Conservation (phyloP, 2,888 invertebrate species). For the Epinotia demarniana region DNA sequence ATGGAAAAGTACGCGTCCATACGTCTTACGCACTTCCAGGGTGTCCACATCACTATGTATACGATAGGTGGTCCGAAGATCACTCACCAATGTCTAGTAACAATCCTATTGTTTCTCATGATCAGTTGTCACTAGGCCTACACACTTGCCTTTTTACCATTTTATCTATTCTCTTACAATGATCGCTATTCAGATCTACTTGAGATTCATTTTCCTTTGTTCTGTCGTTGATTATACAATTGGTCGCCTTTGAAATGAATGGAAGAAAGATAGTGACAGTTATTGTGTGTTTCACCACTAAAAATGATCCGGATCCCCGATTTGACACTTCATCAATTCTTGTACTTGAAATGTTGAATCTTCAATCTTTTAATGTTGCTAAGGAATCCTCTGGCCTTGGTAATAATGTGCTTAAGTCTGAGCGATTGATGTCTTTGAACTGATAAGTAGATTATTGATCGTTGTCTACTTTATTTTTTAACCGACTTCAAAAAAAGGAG, state of each 20-base stretch:
- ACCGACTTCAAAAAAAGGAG: no score
- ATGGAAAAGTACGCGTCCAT: slow-evolving; percentile 40
- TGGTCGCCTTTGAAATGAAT: slow-evolving; percentile 69
- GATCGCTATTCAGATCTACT: slow-evolving; percentile 48
- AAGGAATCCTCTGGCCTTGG: slow-evolving; percentile 13
- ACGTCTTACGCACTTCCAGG: slow-evolving; percentile 42
- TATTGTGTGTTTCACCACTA: slow-evolving; percentile 71
- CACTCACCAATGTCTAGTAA: slow-evolving; percentile 76
- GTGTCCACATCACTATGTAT: slow-evolving; percentile 56
- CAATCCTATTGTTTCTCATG: slow-evolving; percentile 79
- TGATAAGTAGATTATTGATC: slow-evolving; percentile 32
- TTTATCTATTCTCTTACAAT: slow-evolving; percentile 30
- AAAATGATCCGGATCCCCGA: slow-evolving; percentile 72
- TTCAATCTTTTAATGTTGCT: slow-evolving; percentile 26
- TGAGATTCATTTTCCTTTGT: slow-evolving; percentile 56
- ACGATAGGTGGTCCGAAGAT: slow-evolving; percentile 74
- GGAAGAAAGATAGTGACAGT: slow-evolving; percentile 69
- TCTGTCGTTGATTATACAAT: slow-evolving; percentile 31
- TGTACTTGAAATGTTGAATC: slow-evolving; percentile 54
- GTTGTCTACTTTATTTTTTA: slow-evolving; percentile 4
- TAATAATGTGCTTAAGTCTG: slow-evolving; percentile 28
- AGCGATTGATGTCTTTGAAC: slow-evolving; percentile 38
- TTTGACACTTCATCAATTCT: slow-evolving; percentile 78
- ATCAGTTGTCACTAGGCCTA: slow-evolving; percentile 74
- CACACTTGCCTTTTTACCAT: slow-evolving; percentile 49